phyloP scores from a whole-genome alignment of 2,113 vertebrate species.

The Strigops habroptila region DNA sequence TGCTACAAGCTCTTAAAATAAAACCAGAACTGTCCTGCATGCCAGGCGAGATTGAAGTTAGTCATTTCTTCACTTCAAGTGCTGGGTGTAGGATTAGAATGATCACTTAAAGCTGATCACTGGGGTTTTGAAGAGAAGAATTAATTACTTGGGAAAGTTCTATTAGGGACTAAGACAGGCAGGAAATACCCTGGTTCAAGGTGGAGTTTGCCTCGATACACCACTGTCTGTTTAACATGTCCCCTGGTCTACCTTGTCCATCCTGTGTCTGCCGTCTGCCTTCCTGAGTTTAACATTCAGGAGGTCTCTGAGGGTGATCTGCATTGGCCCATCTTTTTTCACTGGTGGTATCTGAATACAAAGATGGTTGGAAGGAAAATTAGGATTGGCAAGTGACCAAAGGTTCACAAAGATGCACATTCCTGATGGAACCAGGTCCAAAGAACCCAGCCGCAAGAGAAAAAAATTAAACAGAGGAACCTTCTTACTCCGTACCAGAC shows the following conservation, averaged over 20 bases:
- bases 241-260: slow-evolving; percentile 47
- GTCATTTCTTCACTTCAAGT: not conserved
- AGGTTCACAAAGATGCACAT: not conserved
- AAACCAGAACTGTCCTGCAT: not conserved
- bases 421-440: not conserved
- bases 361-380: not conserved
- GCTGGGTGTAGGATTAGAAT: not conserved
- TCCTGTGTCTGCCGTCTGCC: slow-evolving; percentile 18
- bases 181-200: not conserved
- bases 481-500: slow-evolving; percentile 63
- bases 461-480: not conserved
- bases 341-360: slow-evolving; percentile 34
- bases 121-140: not conserved
- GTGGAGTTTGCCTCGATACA: not conserved
- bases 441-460: not conserved
- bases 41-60: not conserved
- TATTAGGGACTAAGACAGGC: not conserved
- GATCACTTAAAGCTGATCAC: not conserved
- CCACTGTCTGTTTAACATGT: fast-evolving
- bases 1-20: not conserved
- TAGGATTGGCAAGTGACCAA: not conserved
- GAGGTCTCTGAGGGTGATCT: slow-evolving; percentile 81
- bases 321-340: slow-evolving; percentile 63
- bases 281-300: slow-evolving; percentile 82
- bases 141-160: not conserved